Evolutionary conservation across 1,140 invertebrate genomes (phyloP), one percentile per base, ranked within the genome.

Genomic region (Cydia pomonella): DNA sequence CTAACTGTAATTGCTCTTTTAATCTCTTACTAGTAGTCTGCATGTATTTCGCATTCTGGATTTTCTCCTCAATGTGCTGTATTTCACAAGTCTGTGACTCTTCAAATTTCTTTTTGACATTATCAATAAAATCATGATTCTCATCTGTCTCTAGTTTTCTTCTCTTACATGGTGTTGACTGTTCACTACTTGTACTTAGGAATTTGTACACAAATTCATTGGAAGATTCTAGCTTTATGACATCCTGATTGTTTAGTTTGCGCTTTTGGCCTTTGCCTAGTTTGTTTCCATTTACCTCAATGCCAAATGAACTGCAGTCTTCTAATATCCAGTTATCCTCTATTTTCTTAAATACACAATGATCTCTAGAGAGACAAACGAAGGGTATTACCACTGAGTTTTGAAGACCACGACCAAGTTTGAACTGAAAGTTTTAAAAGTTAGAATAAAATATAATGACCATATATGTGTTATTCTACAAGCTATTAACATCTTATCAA

Each of bases 71-170:
- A 74, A 92, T 86, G 72, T 92, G 84, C 73, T 86, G 84, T 9
- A 90, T 85, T 86, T 90, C 90, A 85, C 77, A 80, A n/a, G 73
- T 85, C 77, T 95, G 94, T 23, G 78, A 92, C 72, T 93, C 83
- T 41, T 90, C 90, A 91, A 95, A 95, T 74, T 91, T 92, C 47
- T 91, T 92, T 80, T 93, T 94, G 21, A 93, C 85, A 76, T 88
- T 80, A 75, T 93, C 82, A 74, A 94, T 86, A 62, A 91, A 82
- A 33, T 92, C 82, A 10, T 87, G 76, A 64, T 86, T 73, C 50
- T 80, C 66, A 27, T 44, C 18, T 16, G 6, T 10, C 6, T 93
- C 88, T 5, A 93, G 27, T 80, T 92, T 90, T 63, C 85, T 86
- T 18, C 83, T 87, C 79, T 95, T 95, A 18, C 29, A 33, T 41